Evolutionary conservation across 2,113 vertebrate species (phyloP), one percentile per base, ranked within the genome.

Genomic region (Hiodon alosoides): DNA sequence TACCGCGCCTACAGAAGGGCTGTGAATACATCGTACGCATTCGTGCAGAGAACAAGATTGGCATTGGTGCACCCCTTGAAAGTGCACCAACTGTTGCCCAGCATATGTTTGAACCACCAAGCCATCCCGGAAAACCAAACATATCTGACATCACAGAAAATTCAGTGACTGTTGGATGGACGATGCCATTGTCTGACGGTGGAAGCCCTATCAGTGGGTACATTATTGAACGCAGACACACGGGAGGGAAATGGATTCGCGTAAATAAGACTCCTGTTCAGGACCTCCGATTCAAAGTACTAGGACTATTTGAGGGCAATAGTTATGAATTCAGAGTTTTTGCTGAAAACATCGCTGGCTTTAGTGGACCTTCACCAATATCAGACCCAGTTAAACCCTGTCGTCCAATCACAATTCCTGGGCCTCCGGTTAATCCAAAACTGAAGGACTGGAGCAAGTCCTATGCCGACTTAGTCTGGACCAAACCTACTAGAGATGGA

Each of bases 261-360:
- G 96, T 99, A 71, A 99, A 98, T 85, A 99, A 94, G 88, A 89
- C 89, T 58, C 96, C 96, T n/a, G 91, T 96, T 75, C 90, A 90
- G 73, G 97, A 99, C 79, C 88, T 99, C 76, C 93, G 91, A 81
- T 95, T 92, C 85, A 92, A 90, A 90, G 95, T 96, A 67, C 91
- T 93, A 9, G 97, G 97, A 78, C 93, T 99, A 74, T 99, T 93
- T 87, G 97, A 98, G 77, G 95, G 96, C 80, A 98, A 92, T 58
- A 93, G 94, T 9, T 99, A 99, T 31, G 96, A 99, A 83, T 99
- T 98, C 86, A 95, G 97, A 89, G 94, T 96, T 76, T 96, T 97
- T 90, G 97, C 97, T 75, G 97, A 99, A 90, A 99, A 99, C 75
- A 93, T 94, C 73, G 95, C 94, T 73, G 97, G 97, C 67, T 90